Base-by-base conservation (phyloP, 2,888 invertebrate genomes). In the Drosophila macrospina region DNA sequence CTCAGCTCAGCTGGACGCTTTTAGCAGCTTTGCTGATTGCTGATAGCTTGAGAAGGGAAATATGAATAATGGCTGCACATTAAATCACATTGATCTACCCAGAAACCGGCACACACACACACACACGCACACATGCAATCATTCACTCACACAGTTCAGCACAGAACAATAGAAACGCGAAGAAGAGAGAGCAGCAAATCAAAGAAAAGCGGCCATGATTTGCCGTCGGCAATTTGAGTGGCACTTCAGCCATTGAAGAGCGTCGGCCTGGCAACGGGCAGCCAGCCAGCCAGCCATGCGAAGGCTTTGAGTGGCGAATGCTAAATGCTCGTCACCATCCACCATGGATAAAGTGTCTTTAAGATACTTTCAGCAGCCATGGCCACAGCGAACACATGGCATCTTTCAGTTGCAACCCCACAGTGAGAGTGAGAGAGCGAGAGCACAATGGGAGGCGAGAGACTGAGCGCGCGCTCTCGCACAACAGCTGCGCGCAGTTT, bases 21-120 rank as follows among this genome's bases (percentile, higher is more conserved):
- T 16, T 10, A 28, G 7, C 56, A 61, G 47, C 30, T 52, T 47
- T 36, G 55, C 30, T 50, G 13, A 24, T 69, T 51, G 42, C 30
- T 50, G 13, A 24, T 69, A 48, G 42, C 45, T 72, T 57, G 13
- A 48, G 56, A 77, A 41, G 57, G 73, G 77, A 86, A 89, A 89
- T 90, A 91, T 92, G 90, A 91, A 89, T 91, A 92, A 92, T 92
- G 92, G 91, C 92, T 89, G 91, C 90, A 90, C 83, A 88, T 90
- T 88, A 91, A 91, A 88, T 89, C 88, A 81, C 89, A 86, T 89
- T 87, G 90, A 90, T 90, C 89, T 86, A 78, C 90, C 86, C 88
- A 90, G 86, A 89, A 86, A 85, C 82, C 60, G 68, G 60, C 67
- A 59, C 71, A 67, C 65, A 73, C 68, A 63, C 50, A 69, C 69